Percentiles rank a stretch among this genome's conserved stretches.
These are phyloP conservation scores for Darevskia nairensis DNA, from an alignment of 2,797 vertebrate species.

Conservation along the genomic window DNA sequence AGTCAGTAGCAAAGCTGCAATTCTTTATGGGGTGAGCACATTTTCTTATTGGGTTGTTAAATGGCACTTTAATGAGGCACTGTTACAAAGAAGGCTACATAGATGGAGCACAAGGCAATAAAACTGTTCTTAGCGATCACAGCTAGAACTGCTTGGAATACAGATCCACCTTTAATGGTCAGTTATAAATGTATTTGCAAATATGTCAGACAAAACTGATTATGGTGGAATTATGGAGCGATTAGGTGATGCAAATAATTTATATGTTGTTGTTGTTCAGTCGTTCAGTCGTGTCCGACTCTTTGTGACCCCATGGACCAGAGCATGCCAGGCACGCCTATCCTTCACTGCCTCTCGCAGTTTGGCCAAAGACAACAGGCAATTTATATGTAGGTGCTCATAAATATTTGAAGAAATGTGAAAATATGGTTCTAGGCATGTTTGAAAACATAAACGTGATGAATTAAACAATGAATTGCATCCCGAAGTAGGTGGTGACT, in stretches of 20 bases:
- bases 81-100: neutral
- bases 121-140: neutral
- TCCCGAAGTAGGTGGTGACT: too few species aligned
- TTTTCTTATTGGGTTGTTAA: neutral
- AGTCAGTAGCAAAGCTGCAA: neutral
- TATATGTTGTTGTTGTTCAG: too few species aligned
- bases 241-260: neutral
- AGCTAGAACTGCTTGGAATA: neutral
- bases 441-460: neutral
- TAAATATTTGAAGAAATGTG: neutral
- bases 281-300: too few species aligned
- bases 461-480: slow-evolving; percentile 1
- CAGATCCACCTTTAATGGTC: neutral
- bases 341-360: too few species aligned
- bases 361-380: too few species aligned
- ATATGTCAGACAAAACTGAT: neutral
- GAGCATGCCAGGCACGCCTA: too few species aligned
- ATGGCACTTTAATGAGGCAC: neutral
- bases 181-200: neutral
- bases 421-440: neutral
- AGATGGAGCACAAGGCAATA: neutral
- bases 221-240: neutral
- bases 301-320: too few species aligned
- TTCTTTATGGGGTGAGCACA: neutral
- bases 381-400: neutral